phyloP scores from a whole-genome alignment of 2,113 vertebrate species.

The Felis catus region DNA sequence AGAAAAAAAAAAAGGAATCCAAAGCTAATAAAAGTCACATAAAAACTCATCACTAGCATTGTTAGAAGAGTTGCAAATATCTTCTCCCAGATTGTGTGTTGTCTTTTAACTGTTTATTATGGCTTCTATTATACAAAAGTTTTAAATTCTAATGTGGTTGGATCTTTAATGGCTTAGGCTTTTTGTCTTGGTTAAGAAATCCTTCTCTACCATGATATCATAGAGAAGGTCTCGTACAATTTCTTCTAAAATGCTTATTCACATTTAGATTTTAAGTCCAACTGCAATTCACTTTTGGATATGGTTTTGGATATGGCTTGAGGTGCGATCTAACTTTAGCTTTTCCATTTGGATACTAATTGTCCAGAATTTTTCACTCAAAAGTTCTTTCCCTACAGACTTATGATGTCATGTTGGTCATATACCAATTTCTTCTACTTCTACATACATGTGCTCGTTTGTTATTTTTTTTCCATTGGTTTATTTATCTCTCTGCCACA shows the following conservation, averaged over 20 bases:
- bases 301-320: background rate
- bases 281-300: background rate
- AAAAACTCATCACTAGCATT: background rate
- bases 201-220: background rate
- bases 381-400: background rate
- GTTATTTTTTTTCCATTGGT: background rate
- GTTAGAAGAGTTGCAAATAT: background rate
- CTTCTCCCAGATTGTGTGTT: background rate
- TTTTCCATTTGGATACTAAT: background rate
- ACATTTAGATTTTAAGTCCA: background rate
- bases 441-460: background rate
- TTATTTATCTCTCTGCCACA: background rate
- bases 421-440: background rate
- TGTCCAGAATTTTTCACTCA: background rate
- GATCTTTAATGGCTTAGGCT: background rate
- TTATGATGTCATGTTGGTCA: background rate
- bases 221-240: background rate
- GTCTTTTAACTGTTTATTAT: background rate
- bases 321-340: background rate
- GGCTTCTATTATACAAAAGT: background rate
- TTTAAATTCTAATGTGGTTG: background rate
- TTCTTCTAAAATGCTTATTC: background rate
- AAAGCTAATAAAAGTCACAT: background rate
- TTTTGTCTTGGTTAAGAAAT: background rate
- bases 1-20: background rate